Evolutionary conservation across 2,888 invertebrate species (phyloP), one percentile per base, ranked within the genome.

Genomic region (Herminia tarsipennalis): DNA sequence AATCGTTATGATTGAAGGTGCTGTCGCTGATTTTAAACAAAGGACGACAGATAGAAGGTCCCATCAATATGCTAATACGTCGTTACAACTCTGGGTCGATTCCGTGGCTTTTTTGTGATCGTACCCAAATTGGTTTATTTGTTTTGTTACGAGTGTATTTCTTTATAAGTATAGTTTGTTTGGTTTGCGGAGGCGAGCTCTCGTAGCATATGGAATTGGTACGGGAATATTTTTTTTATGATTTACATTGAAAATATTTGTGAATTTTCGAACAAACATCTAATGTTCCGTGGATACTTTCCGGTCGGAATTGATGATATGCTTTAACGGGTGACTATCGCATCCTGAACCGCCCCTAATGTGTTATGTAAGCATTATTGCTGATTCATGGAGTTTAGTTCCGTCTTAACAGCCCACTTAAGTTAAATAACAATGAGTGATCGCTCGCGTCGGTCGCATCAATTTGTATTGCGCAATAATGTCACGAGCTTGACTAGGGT

Each of bases 21-120:
- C 78, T 87, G 88, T 88, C 90, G 90, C 88, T 87, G 90, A 89
- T 89, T 90, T 83, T 84, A 83, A 88, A 90, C 90, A 90, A 90
- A 90, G 86, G 67, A 63, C 74, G 77, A 77, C 77, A 83, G 88
- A 89, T 88, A 86, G 79, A 76, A 69, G 78, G 66, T 72, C 78
- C 86, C 83, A 88, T 90, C 90, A 88, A 90, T 89, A 90, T 91
- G 90, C 76, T 91, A 91, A 91, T 91, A 77, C 76, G 62, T 66
- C 64, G 74, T 70, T 78, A 74, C 78, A 78, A 76, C 76, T 76
- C 78, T 70, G 75, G 77, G 77, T 73, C 76, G 78, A 76, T 70
- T 76, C 73, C 68, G 65, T 63, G 51, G 56, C 38, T 80, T 88
- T 42, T 89, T 90, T 90, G 82, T 84, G 78, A 53, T 66, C 70